These are phyloP conservation scores for Aphelenchoides fujianensis DNA, from an alignment of 1,140 invertebrate genomes.

Conservation along the genomic window DNA sequence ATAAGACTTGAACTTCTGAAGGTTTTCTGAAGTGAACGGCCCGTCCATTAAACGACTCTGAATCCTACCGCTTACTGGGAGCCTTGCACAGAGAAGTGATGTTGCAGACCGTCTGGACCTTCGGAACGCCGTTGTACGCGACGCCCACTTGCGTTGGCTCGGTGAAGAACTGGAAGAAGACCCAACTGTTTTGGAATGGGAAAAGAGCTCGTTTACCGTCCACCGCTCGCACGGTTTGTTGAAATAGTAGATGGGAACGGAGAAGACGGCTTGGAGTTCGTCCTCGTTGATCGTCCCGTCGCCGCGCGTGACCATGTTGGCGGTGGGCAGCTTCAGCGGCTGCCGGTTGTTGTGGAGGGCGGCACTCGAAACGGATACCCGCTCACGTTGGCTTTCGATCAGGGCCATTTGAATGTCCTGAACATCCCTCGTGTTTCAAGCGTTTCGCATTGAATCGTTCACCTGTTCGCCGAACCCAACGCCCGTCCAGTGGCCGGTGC, in stretches of 20 bases:
- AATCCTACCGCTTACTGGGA: not conserved
- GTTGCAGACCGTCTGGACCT: not conserved
- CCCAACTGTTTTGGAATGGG: not conserved
- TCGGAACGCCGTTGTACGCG: conserved; percentile 6
- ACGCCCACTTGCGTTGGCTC: conserved; percentile 19
- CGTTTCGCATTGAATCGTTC: no score
- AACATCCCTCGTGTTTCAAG: no score
- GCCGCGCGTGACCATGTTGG: conserved; percentile 25
- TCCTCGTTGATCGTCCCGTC: conserved; percentile 10
- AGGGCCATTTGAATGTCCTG: conserved; percentile 15
- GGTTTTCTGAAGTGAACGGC: not conserved
- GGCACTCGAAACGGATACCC: conserved; percentile 25
- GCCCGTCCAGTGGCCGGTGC: conserved; percentile 26
- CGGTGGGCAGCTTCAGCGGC: conserved; percentile 21
- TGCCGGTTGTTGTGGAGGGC: conserved; percentile 18
- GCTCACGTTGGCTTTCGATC: conserved; percentile 13
- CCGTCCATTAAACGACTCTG: not conserved
- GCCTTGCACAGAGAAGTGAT: not conserved
- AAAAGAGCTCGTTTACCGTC: not conserved
- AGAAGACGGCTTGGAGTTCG: not conserved
- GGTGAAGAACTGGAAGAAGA: conserved; percentile 11
- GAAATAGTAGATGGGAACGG: conserved; percentile 18
- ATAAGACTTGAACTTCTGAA: not conserved
- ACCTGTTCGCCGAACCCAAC: conserved; percentile 34
- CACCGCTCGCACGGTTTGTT: not conserved